Base-by-base conservation (phyloP, 2,113 vertebrate species). In the Hystrix cristata region DNA sequence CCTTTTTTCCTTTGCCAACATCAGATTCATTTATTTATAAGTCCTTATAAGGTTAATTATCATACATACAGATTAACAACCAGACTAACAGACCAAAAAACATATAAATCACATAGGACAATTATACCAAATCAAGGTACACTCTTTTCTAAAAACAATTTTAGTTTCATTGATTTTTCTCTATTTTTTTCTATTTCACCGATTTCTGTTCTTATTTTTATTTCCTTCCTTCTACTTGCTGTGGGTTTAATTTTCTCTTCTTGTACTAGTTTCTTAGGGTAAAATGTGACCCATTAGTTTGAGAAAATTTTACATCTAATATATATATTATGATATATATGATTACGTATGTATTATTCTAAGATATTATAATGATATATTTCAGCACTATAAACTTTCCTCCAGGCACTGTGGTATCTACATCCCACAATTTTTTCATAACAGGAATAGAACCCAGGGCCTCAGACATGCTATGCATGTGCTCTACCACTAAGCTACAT, bases 211-310 rank as follows among this genome's bases (percentile, higher is more conserved):
- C 43, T 93, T 72, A 59, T 83, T 76, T 69, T 59, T 93, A 83
- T 74, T 74, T 46, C 21, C 23, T 87, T 67, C 51, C 59, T 93
- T 90, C 59, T 14, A 7, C 46, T 90, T 84, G 53, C 60, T 71
- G 87, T 92, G 72, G n/a, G 72, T 91, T 95, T 95, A 94, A 97
- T 72, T 80, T 88, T 31, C n/a, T 89, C 79, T 90, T 80, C 43
- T 92, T 85, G 48, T 87, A 59, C 80, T 89, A 81, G 51, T 48
- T 76, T 76, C 71, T 80, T 91, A 87, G n/a, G 72, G 71, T 85
- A 83, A 78, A 85, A 67, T 43, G 74, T 92, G 53, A 60, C 57
- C 67, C 46, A 71, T 31, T 87, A 72, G 67, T 74, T 62, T 92
- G n/a, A 78, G 38, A 92, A 96, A 76, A 88, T 65, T 74, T 57